Evolutionary conservation across 1,140 invertebrate genomes (phyloP), one percentile per base, ranked within the genome.

Genomic region (Augochlora pura): DNA sequence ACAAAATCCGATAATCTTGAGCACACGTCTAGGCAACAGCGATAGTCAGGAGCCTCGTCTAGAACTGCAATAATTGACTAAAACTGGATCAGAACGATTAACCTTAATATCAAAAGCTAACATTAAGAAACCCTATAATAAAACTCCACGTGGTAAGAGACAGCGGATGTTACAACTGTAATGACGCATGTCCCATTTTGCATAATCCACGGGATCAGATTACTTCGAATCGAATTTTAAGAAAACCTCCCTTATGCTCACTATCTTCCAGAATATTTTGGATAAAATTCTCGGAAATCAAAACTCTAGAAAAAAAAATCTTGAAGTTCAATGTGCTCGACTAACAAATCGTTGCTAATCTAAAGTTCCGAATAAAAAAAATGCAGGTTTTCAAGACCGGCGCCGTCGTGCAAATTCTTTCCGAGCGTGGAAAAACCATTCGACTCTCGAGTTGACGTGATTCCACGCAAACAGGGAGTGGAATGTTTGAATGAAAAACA

Each of bases 81-180:
- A 81, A 83, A 82, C 77, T 81, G 80, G 83, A 87, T 85, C 83
- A 74, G 32, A 32, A 23, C 75, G 84, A 86, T 88, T 88, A 88
- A 88, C 86, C 86, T 88, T 86, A 86, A 88, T 88, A 80, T 88
- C 72, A 87, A 84, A 80, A 74, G 78, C 83, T 86, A 67, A 62
- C 73, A 54, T 68, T 49, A 60, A 60, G 86, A 87, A 87, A 87
- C 86, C 86, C 66, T 87, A 88, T 39, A 52, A 71, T 25, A 42
- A 52, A 38, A 66, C 74, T 82, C 71, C n/a, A 49, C 57, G 16
- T 8, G n/a, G 63, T 12, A 63, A 52, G 42, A 67, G 72, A 27
- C 42, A 79, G 46, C 67, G 65, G n/a, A 68, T 59, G 52, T 73
- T 25, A 59, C 25, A 16, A 21, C 2, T 70, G n/a, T 27, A 32